Base-by-base conservation (phyloP, 2,888 invertebrate species). In the Trachelus stipa region DNA sequence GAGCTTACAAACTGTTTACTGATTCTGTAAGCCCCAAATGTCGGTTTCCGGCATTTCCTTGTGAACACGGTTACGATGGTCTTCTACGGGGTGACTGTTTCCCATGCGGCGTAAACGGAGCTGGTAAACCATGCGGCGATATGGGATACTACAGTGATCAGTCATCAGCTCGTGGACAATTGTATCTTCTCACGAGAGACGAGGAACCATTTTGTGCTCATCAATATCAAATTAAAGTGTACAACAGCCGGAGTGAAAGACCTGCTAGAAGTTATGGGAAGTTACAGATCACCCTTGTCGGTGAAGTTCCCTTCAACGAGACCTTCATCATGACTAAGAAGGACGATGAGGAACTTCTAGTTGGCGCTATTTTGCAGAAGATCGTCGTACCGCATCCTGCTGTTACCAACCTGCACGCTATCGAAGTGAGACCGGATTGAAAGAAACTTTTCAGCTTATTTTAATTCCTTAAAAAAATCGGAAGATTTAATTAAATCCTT, bases 151-250 rank as follows among this genome's bases (percentile, higher is more conserved):
- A 97, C 91, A 97, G 98, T 1, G 96, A 98, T 90, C 93, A 95
- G 74, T 96, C 97, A 0, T 93, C 94, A 6, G 97, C 96, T 0
- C 93, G 97, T 37, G 98, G 98, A 0, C 96, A 96, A 85, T 93
- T 98, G n/a, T 98, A 96, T 89, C 92, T 98, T 74, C 94, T 97
- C 4, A 98, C 98, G 0, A 94, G 98, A 81, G 97, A 97, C 82
- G 97, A 97, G 88, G 97, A 97, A 90, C 98, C 98, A 0, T 98
- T 98, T 91, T 98, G 98, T 92, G 98, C 97, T 0, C 97, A 98
- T 92, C 98, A 98, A 89, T 98, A 97, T 89, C 88, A 96, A 90
- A 94, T 98, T 73, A 95, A 95, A 86, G 94, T 98, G 76, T 96
- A 96, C 92, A 96, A 95, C 80, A 95, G 95, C 6, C 93, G 94